Evolutionary conservation across 2,113 vertebrate genomes (phyloP), one percentile per base, ranked within the genome.

Genomic region (Hylia prasina): DNA sequence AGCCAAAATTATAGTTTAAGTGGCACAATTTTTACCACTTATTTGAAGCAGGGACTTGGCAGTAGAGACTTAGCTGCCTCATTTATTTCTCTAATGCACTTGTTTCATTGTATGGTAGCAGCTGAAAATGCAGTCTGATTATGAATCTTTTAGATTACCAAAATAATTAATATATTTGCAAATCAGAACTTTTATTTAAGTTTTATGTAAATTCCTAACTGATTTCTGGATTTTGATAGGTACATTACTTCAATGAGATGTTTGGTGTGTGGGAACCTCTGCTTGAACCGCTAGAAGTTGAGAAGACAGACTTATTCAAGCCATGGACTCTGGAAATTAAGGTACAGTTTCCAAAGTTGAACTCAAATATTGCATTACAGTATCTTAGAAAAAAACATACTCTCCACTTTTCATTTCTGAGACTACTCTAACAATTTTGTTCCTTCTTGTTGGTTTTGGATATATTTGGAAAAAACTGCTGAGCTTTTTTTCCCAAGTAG

Each of bases 231-330:
- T 97, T 80, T 96, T 16, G 3, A 33, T 91, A 99, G 99, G 98
- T 99, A 25, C 99, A 99, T 96, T 99, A 99, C 96, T 99, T 98
- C 94, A 99, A 99, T 53, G 99, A 99, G 97, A 97, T 99, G 90
- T 97, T 99, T 98, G 99, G 99, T 7, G 99, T 99, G 14, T 99
- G 99, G 99, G 99, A 99, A 56, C 99, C 99, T 23, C 98, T 99
- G 87, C 98, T 99, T 95, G 99, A 99, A 97, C 99, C 99, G 1
- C 96, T 99, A 75, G 99, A 99, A 97, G 98, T 99, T 93, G 98
- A 99, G 79, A 98, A 98, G 68, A 98, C 94, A 83, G 99, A 99
- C 22, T 97, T 98, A 57, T 99, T 99, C 94, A 98, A 97, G 97
- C 98, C 99, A 4, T 99, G 99, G 99, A 97, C 95, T 94, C 98